Percentiles rank a stretch among this genome's conserved stretches.
Conservation (phyloP, 2,113 vertebrate species). For the Sclerurus mexicanus region DNA sequence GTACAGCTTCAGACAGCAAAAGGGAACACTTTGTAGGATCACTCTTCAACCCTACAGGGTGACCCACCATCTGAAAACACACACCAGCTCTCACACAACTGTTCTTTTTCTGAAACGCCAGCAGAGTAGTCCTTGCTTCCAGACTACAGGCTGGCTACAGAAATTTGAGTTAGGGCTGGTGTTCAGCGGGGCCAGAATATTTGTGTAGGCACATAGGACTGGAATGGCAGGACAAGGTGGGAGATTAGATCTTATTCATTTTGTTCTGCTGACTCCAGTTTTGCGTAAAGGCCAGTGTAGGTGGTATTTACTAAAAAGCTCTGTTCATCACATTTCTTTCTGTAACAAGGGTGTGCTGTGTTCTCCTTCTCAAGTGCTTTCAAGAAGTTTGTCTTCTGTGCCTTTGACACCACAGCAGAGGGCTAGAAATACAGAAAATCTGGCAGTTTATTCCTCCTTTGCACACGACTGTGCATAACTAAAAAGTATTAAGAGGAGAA, state of each 20-base stretch:
- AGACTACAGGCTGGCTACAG: neutral
- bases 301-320: slow-evolving; percentile 26
- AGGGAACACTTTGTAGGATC: neutral
- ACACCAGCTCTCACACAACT: neutral
- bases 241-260: slow-evolving; percentile 27
- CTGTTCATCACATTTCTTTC: slow-evolving; percentile 13
- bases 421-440: neutral
- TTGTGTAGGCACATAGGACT: neutral
- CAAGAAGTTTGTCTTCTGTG: neutral
- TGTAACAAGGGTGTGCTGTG: neutral
- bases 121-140: neutral
- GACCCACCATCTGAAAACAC: neutral
- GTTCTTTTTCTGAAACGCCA: neutral
- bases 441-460: neutral
- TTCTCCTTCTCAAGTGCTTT: neutral
- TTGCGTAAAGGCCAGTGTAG: slow-evolving; percentile 30
- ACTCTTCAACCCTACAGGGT: neutral
- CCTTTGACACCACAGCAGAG: neutral
- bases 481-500: neutral
- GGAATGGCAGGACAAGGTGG: slow-evolving; percentile 4
- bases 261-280: slow-evolving; percentile 34
- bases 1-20: neutral
- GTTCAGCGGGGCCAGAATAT: neutral
- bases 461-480: neutral
- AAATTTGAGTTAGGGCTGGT: neutral